These are phyloP conservation scores for Bellardia bayeri DNA, from an alignment of 2,888 invertebrate species.

Conservation along the genomic window DNA sequence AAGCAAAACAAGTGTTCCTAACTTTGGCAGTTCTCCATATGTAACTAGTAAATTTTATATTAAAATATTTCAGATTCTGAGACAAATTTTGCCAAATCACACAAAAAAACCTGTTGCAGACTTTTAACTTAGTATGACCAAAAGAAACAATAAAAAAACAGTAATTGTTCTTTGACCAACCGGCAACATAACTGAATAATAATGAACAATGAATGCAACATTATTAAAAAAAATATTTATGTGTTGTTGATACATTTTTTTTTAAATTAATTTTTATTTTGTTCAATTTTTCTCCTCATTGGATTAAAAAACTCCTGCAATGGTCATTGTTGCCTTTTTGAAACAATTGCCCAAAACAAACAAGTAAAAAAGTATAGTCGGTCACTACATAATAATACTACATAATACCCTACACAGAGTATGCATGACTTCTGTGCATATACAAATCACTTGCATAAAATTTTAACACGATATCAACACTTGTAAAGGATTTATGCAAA, in stretches of 20 bases:
- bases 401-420: no score
- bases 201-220: constrained; percentile 10
- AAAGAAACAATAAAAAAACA: background rate
- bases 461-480: no score
- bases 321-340: background rate
- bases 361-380: no score
- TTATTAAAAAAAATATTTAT: background rate
- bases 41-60: constrained; percentile 11
- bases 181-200: constrained; percentile 6
- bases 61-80: constrained; percentile 33
- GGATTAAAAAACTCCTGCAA: background rate
- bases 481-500: no score
- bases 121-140: background rate
- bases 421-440: no score
- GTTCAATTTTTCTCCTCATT: background rate
- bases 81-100: constrained; percentile 17
- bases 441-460: no score
- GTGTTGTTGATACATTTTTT: constrained; percentile 4
- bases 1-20: background rate
- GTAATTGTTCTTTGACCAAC: constrained; percentile 35
- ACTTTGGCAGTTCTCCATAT: background rate
- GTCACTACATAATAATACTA: no score
- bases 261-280: background rate
- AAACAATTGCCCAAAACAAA: no score
- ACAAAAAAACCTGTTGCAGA: constrained; percentile 13